Evolutionary conservation across 2,888 invertebrate genomes (phyloP).

Genomic region (Teinopalpus imperialis): DNA sequence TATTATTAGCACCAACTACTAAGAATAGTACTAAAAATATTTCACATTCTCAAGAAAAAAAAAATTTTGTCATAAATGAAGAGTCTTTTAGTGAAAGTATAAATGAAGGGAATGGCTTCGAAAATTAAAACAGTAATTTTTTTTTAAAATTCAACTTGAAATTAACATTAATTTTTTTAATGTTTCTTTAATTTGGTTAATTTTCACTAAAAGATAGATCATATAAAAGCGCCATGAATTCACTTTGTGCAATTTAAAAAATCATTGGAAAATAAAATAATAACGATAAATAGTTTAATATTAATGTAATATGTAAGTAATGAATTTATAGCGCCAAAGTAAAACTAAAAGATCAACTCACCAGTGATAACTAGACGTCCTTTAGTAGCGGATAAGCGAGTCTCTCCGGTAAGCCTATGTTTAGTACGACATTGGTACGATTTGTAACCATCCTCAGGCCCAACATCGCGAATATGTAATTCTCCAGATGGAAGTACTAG

Average conservation of each 20-base stretch:
- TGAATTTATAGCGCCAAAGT: conserved; percentile 36
- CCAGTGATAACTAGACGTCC: conserved; percentile 97
- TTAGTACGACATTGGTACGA: conserved; percentile 97
- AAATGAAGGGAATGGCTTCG: not conserved
- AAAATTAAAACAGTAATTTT: too few species aligned
- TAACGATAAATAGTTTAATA: too few species aligned
- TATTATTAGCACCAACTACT: too few species aligned
- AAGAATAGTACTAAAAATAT: conserved; percentile 15
- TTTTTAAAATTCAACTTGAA: not conserved
- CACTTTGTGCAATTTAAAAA: conserved; percentile 1
- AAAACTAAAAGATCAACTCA: conserved; percentile 75
- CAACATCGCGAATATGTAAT: conserved; percentile 96
- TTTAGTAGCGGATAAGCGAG: conserved; percentile 94
- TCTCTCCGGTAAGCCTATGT: conserved; percentile 95
- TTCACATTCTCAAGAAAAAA: not conserved
- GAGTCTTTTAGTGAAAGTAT: conserved; percentile 16
- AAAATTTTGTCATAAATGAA: not conserved
- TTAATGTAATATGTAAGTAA: too few species aligned
- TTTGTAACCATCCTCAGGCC: conserved; percentile 96
- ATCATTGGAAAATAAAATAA: conserved; percentile 4
- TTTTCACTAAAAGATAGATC: conserved; percentile 17
- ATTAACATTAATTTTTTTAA: not conserved
- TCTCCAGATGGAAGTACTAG: conserved; percentile 97
- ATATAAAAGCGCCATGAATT: conserved; percentile 23
- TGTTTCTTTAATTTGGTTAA: not conserved